phyloP scores from a whole-genome alignment of 2,113 vertebrate species.

The Ivindomyrus marchei region DNA sequence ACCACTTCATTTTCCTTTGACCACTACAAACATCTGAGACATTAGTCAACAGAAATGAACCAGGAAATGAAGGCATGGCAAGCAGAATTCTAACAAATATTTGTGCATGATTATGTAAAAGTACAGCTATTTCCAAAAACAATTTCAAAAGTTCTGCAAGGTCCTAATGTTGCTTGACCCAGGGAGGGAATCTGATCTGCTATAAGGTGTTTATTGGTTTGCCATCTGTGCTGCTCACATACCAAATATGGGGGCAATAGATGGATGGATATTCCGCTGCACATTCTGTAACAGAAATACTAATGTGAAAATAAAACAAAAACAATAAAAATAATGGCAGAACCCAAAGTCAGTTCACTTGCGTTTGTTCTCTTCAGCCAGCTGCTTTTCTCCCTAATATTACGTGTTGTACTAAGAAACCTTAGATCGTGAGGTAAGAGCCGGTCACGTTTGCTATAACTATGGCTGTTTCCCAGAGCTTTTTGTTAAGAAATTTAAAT shows the following conservation, averaged over 20 bases:
- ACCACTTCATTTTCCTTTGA: not conserved
- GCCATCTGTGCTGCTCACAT: not conserved
- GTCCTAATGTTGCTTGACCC: not conserved
- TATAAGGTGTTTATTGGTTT: not conserved
- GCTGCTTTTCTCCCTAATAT: not conserved
- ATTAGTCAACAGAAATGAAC: not conserved
- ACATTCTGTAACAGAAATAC: not conserved
- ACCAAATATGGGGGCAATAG: not conserved
- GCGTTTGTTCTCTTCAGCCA: not conserved
- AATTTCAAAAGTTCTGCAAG: not conserved
- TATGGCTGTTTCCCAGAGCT: not conserved
- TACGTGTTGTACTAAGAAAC: not conserved
- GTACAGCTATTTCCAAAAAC: not conserved
- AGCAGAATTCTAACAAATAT: not conserved
- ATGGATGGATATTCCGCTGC: not conserved
- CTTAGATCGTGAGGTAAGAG: not conserved
- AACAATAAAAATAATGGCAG: not conserved
- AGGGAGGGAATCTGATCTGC: not conserved
- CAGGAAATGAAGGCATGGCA: not conserved
- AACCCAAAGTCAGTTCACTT: not conserved
- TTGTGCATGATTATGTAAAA: not conserved
- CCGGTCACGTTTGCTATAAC: not conserved
- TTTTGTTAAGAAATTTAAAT: not conserved
- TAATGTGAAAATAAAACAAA: not conserved
- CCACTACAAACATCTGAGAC: not conserved